Base-by-base conservation (phyloP, 2,888 invertebrate species). In the Conops quadrifasciatus region DNA sequence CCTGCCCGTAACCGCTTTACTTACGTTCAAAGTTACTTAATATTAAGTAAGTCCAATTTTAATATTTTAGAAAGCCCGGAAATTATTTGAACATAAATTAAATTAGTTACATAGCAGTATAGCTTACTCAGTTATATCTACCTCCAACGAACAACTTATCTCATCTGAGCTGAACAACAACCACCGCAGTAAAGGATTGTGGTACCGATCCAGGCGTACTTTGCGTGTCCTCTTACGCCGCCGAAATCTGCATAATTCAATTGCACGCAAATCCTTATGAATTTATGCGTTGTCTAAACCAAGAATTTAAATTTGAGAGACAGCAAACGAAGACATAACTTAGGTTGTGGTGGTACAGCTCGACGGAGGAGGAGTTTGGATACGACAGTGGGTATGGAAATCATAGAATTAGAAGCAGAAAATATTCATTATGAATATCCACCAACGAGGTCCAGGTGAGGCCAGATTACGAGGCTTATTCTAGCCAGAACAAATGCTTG, bases 181-280 rank as follows among this genome's bases (percentile, higher is more conserved):
- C 36, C 5, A 36, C 4, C 36, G 36, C 36, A 36, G 36, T 36
- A 7, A 36, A 4, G 9, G 36, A 7, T 36, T 9, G 36, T 36
- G 36, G 9, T 36, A 36, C 49, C 2, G 49, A 49, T 49, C 11
- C 53, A 21, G 36, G 36, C 9, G 36, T 36, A 4, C 36, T 7
- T 36, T 36, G 36, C 9, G 36, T 36, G 9, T 36, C 36, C 36
- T 36, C 36, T 36, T 7, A 4, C 36, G 36, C 36, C 36, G 36
- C 36, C 9, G 36, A 62, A 47, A 63, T 63, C 47, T 56, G 21
- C 66, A 19, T 66, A 66, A 66, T 53, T 66, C 53, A 66, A 56
- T 66, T 66, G 66, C 36, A 53, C 28, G 56, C 21, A 66, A 66
- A 66, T 36, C 56, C 36, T 53, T 56, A 66, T 43, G 66, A 56